phyloP scores from a whole-genome alignment of 2,888 invertebrate species.

The Mythimna albipuncta region DNA sequence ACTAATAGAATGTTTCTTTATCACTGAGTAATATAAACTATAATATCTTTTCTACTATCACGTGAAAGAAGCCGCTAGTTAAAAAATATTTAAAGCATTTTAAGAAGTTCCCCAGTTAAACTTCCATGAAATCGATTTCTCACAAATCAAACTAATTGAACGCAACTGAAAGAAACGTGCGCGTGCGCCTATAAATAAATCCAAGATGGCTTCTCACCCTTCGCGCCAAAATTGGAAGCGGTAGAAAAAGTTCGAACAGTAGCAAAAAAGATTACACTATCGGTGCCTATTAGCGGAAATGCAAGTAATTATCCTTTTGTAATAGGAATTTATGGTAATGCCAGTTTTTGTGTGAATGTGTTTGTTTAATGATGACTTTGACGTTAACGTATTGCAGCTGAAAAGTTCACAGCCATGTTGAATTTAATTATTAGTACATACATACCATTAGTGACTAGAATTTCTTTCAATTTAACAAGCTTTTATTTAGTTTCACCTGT shows the following conservation, averaged over 20 bases:
- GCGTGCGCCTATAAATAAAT: slow-evolving; percentile 82
- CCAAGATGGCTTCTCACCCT: slow-evolving; percentile 79
- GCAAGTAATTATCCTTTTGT: slow-evolving; percentile 51
- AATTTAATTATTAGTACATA: neutral
- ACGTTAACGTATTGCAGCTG: slow-evolving; percentile 26
- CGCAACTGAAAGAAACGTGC: slow-evolving; percentile 75
- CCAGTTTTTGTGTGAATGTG: slow-evolving; percentile 23
- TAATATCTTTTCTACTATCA: too few relatives aligned
- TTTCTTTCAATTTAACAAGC: neutral
- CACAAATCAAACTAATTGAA: slow-evolving; percentile 87
- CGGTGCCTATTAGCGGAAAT: slow-evolving; percentile 76
- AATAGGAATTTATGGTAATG: slow-evolving; percentile 33
- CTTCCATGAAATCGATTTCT: slow-evolving; percentile 65
- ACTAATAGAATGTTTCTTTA: too few relatives aligned
- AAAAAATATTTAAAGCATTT: slow-evolving; percentile 35
- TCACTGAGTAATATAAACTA: too few relatives aligned
- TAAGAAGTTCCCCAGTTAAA: slow-evolving; percentile 25
- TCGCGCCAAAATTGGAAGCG: slow-evolving; percentile 68
- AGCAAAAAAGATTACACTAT: slow-evolving; percentile 61
- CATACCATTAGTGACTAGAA: neutral
- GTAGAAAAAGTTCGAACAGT: slow-evolving; percentile 72
- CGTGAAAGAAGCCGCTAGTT: too few relatives aligned
- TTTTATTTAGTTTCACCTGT: too few relatives aligned
- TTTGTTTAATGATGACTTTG: slow-evolving; percentile 12
- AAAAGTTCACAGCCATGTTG: neutral